phyloP scores from a whole-genome alignment of 1,140 invertebrate genomes.

The Trypoxylus dichotomus region DNA sequence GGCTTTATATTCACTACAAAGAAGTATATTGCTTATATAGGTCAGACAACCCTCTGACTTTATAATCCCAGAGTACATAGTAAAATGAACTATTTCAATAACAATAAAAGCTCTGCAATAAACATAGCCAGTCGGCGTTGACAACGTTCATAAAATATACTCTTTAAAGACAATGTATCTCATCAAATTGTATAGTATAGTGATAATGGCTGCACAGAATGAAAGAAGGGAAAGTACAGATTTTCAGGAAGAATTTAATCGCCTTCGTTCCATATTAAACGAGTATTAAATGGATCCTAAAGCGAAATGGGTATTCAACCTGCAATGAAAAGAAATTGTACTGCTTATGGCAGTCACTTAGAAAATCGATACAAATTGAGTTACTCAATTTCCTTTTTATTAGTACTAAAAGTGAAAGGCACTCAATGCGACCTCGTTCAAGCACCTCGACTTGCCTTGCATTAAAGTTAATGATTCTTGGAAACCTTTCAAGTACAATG shows the following conservation, averaged over 20 bases:
- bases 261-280: not conserved
- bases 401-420: conserved; percentile 23
- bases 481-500: not conserved
- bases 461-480: conserved; percentile 17
- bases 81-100: too few relatives aligned
- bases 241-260: not conserved
- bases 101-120: too few relatives aligned
- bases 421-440: conserved; percentile 11
- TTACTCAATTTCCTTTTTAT: conserved; percentile 19
- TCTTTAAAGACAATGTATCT: not conserved
- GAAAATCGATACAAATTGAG: conserved; percentile 18
- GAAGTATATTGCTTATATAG: too few relatives aligned
- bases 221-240: not conserved
- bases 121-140: too few relatives aligned
- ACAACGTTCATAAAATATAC: too few relatives aligned
- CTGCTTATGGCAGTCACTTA: not conserved
- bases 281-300: not conserved
- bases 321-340: not conserved
- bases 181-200: not conserved
- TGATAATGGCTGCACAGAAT: not conserved
- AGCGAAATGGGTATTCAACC: not conserved
- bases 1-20: too few relatives aligned
- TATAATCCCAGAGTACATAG: too few relatives aligned
- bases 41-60: too few relatives aligned
- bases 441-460: not conserved